These are phyloP conservation scores for Danio tinwini DNA, from an alignment of 2,797 vertebrate species.

Conservation along the genomic window DNA sequence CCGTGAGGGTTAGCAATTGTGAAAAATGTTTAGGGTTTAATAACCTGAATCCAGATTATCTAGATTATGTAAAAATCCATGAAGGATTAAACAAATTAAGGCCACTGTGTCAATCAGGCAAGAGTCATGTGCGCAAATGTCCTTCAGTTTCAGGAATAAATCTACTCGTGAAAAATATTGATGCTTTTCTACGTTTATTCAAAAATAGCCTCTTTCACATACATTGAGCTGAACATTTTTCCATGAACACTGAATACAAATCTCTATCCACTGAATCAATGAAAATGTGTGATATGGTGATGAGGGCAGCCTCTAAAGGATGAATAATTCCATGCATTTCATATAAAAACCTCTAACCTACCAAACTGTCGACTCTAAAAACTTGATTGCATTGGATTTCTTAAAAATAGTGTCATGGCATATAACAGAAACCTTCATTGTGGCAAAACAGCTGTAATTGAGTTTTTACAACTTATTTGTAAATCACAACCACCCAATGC, in stretches of 20 bases:
- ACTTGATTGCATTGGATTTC: conserved; percentile 1
- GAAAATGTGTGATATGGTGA: conserved; percentile 19
- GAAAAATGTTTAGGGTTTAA: conserved; percentile 5
- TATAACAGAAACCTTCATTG: conserved; percentile 13
- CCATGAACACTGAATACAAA: conserved; percentile 29
- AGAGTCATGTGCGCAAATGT: conserved; percentile 8
- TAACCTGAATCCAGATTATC: conserved; percentile 35
- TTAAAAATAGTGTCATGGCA: conserved; percentile 1
- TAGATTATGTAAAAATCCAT: conserved; percentile 35
- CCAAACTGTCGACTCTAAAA: conserved; percentile 1
- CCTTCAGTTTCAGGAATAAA: not conserved
- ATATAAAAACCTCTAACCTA: conserved; percentile 11
- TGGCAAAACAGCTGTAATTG: not conserved
- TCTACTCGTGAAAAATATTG: not conserved
- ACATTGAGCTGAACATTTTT: conserved; percentile 19
- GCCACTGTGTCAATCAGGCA: conserved; percentile 14
- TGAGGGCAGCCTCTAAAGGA: conserved; percentile 3
- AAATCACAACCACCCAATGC: conserved; percentile 19
- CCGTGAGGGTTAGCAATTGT: not conserved
- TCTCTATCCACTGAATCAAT: conserved; percentile 21
- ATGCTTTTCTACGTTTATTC: conserved; percentile 40
- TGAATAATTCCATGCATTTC: conserved; percentile 25
- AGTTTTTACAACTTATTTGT: not conserved
- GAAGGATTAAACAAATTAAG: conserved; percentile 40
- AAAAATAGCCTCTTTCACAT: conserved; percentile 39